Evolutionary conservation across 2,113 vertebrate species (phyloP).

Genomic region (Dasypus novemcinctus): DNA sequence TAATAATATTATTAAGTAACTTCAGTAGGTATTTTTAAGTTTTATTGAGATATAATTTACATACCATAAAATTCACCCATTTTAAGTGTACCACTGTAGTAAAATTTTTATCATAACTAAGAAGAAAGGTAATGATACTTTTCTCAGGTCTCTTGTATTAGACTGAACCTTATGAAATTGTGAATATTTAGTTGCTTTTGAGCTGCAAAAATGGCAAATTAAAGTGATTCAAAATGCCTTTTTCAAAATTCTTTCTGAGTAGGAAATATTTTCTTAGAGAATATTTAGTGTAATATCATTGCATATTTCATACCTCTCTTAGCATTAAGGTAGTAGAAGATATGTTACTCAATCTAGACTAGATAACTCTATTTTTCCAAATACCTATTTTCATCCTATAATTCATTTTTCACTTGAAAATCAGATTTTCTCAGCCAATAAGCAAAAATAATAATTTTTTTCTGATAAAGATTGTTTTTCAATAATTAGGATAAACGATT

Average conservation of each 20-base stretch:
- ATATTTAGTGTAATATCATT: background rate
- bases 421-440: slow-evolving; percentile 34
- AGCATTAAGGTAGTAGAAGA: background rate
- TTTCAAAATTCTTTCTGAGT: slow-evolving; percentile 17
- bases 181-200: background rate
- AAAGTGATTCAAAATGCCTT: slow-evolving; percentile 1
- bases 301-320: background rate
- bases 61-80: background rate
- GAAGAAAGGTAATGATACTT: background rate
- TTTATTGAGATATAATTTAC: slow-evolving; percentile 19
- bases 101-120: slow-evolving; percentile 39
- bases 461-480: slow-evolving; percentile 39
- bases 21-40: slow-evolving; percentile 11
- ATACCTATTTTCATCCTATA: slow-evolving; percentile 7
- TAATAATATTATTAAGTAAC: slow-evolving; percentile 5
- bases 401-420: slow-evolving; percentile 33
- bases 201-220: background rate
- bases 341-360: background rate
- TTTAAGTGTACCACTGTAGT: background rate
- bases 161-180: background rate
- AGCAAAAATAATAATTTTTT: slow-evolving; percentile 48
- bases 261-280: background rate
- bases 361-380: slow-evolving; percentile 30
- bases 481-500: slow-evolving; percentile 34
- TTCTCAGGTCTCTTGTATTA: background rate